Percentiles rank a stretch among this genome's conserved stretches.
These are phyloP conservation scores for Semaprochilodus insignis DNA, from an alignment of 2,797 vertebrate genomes.

Conservation along the genomic window DNA sequence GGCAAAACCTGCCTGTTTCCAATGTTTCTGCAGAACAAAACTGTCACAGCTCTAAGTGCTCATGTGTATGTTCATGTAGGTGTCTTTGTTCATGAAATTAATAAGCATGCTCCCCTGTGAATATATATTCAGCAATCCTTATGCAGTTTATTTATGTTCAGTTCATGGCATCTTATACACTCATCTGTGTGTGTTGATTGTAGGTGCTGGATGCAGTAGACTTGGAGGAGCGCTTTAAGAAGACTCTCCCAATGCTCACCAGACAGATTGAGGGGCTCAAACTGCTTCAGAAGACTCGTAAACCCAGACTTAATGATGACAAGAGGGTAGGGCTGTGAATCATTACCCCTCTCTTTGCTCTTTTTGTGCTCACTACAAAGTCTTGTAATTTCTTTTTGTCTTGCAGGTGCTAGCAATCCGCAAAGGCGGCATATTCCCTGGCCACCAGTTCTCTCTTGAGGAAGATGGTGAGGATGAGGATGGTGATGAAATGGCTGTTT, in stretches of 20 bases:
- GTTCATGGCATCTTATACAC: no score
- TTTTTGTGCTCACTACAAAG: not conserved
- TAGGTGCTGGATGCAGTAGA: constrained; percentile 93
- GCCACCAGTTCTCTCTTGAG: constrained; percentile 79
- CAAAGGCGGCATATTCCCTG: constrained; percentile 81
- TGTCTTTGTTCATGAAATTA: constrained; percentile 7
- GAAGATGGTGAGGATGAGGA: constrained; percentile 94
- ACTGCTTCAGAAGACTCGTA: constrained; percentile 92
- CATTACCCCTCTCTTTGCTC: not conserved
- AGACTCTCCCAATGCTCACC: constrained; percentile 90
- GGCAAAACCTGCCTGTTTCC: not conserved
- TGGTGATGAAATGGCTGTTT: constrained; percentile 83
- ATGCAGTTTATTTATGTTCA: no score
- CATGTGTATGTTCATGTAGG: no score
- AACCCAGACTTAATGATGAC: constrained; percentile 85
- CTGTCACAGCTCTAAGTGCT: not conserved
- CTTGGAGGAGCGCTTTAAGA: constrained; percentile 92
- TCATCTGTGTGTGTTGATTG: not conserved
- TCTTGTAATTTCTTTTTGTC: not conserved
- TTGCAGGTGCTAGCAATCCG: constrained; percentile 83
- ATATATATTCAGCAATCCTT: no score
- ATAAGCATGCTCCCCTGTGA: no score
- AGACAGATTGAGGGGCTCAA: constrained; percentile 95
- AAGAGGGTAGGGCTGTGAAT: constrained; percentile 81
- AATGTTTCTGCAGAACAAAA: not conserved